Evolutionary conservation across 2,797 vertebrate species (phyloP), one percentile per base, ranked within the genome.

Genomic region (Florisuga fusca): DNA sequence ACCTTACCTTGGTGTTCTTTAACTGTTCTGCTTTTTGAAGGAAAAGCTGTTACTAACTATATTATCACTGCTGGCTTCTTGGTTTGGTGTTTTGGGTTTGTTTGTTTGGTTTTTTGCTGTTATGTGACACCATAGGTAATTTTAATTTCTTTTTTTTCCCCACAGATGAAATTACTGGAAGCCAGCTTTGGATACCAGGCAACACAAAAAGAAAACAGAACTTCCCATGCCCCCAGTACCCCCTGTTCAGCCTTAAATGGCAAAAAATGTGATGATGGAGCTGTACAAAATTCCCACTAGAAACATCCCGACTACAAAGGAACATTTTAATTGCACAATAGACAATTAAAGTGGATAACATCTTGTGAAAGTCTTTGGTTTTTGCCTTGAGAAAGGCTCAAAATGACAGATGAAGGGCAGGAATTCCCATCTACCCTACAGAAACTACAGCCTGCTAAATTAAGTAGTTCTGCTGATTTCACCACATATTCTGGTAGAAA

Each of bases 241-340:
- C 50, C 25, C 64, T 33, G 8, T 12, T 82, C 57, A 75, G 48
- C 45, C 18, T 58, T 29, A 85, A 67, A 51, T 7, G 54, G 51
- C 25, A 86, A 87, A 92, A 34, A 29, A 54, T 27, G 53, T 50
- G 50, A 38, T 26, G n/a, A 64, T 5, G 80, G 43, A 82, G 45
- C 54, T 77, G 16, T 84, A 84, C 43, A 89, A 90, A 75, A 86
- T 83, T 84, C 58, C 78, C 43, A 31, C 34, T 21, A 62, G 34
- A 91, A 94, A 90, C 57, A 57, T 43, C 55, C 2, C 3, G 25
- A 86, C 62, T 43, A 82, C 11, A 72, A 92, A 88, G 57, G 77
- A 94, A 87, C 41, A 29, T 59, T 92, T 91, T 59, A 90, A 95
- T 93, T 96, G 91, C 90, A 96, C 86, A 59, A 29, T 7, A 81